These are phyloP conservation scores for Phymastichus coffea DNA, from an alignment of 1,140 invertebrate genomes.

Conservation along the genomic window DNA sequence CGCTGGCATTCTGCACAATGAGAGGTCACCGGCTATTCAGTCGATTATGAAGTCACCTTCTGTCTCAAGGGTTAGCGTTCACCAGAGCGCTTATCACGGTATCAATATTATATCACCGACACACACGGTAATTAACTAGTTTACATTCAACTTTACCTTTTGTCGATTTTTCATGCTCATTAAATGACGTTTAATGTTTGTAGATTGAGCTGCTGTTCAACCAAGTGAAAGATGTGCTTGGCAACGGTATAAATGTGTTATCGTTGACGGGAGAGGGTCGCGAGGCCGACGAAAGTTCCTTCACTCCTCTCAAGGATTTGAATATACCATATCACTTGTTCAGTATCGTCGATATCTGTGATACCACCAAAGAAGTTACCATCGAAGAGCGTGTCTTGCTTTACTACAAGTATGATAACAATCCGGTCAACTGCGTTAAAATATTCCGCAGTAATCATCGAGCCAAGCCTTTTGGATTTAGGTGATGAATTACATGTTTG, in stretches of 20 bases:
- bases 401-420: conserved; percentile 97
- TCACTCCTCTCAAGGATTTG: conserved; percentile 77
- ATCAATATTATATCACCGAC: conserved; percentile 89
- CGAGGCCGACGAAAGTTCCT: conserved; percentile 83
- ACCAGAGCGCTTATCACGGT: conserved; percentile 84
- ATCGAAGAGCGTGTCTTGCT: conserved; percentile 89
- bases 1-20: conserved; percentile 95
- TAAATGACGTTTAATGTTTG: conserved; percentile 19
- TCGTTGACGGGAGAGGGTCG: conserved; percentile 91
- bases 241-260: conserved; percentile 85
- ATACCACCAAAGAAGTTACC: conserved; percentile 86
- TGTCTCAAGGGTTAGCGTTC: conserved; percentile 81
- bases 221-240: conserved; percentile 80
- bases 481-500: conserved; percentile 43
- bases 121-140: conserved; percentile 62
- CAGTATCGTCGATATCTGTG: conserved; percentile 94
- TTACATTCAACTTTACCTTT: background rate
- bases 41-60: conserved; percentile 81
- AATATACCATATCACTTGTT: conserved; percentile 93
- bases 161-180: background rate
- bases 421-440: conserved; percentile 96
- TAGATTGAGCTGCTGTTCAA: conserved; percentile 62
- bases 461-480: conserved; percentile 85
- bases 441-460: conserved; percentile 86
- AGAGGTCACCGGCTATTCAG: conserved; percentile 90